These are phyloP conservation scores for Scomber scombrus DNA, from an alignment of 2,113 vertebrate genomes.

Conservation along the genomic window DNA sequence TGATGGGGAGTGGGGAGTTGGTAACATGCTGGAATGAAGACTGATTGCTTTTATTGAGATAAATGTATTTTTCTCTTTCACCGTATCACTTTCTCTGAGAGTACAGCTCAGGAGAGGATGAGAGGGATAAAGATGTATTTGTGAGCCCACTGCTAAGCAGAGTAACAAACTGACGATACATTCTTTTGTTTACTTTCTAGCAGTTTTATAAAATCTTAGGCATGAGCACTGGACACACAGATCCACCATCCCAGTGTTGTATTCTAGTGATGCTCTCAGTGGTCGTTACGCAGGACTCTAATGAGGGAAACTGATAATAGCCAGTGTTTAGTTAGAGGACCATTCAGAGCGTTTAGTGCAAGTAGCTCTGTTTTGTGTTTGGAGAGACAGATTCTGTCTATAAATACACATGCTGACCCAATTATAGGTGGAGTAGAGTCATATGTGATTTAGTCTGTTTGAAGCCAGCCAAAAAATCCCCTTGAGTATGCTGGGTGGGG, in stretches of 20 bases:
- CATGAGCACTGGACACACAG: background rate
- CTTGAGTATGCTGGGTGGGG: slow-evolving; percentile 53
- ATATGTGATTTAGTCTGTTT: slow-evolving; percentile 72
- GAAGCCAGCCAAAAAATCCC: slow-evolving; percentile 57
- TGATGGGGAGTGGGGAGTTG: slow-evolving; percentile 13
- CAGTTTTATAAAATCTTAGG: slow-evolving; percentile 9
- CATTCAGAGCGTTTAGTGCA: slow-evolving; percentile 52
- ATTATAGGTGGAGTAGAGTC: slow-evolving; percentile 76
- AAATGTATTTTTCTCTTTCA: slow-evolving; percentile 49
- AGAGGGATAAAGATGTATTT: slow-evolving; percentile 23
- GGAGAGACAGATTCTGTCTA: slow-evolving; percentile 58
- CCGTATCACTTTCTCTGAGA: slow-evolving; percentile 32
- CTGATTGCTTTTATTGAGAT: slow-evolving; percentile 55
- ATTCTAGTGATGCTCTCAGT: slow-evolving; percentile 20
- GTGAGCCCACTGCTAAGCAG: background rate
- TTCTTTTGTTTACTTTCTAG: background rate
- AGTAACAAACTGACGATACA: background rate
- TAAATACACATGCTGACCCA: slow-evolving; percentile 78
- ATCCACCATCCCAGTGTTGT: background rate
- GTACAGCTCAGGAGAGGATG: slow-evolving; percentile 22
- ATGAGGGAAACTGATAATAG: slow-evolving; percentile 53
- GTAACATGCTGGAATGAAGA: slow-evolving; percentile 53
- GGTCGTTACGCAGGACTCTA: slow-evolving; percentile 35
- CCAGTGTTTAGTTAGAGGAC: slow-evolving; percentile 45
- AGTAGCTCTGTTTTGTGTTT: slow-evolving; percentile 52